Conservation (phyloP, 2,797 vertebrate species). For the Enteromius unitaeniatus region DNA sequence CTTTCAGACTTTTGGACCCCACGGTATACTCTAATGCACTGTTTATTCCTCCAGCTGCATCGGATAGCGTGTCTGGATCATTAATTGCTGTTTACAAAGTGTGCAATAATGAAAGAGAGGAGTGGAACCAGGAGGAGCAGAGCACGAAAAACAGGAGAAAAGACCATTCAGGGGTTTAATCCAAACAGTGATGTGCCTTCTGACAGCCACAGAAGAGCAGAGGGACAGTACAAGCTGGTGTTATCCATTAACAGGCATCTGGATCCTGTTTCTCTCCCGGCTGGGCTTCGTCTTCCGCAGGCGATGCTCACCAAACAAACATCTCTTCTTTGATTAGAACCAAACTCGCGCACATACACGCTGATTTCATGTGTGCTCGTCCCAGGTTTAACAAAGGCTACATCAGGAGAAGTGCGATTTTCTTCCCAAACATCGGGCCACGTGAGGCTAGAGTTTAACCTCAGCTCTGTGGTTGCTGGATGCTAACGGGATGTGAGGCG, state of each 20-base stretch:
- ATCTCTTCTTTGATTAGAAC: slow-evolving; percentile 72
- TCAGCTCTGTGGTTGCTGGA: background rate
- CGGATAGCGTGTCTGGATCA: background rate
- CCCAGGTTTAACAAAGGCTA: slow-evolving; percentile 68
- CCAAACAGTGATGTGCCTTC: slow-evolving; percentile 5
- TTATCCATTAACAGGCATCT: slow-evolving; percentile 77
- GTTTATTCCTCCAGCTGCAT: slow-evolving; percentile 8
- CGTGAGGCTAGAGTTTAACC: background rate
- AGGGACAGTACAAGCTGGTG: slow-evolving; percentile 63
- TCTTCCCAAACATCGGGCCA: background rate
- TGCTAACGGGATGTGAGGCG: background rate
- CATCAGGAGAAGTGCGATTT: slow-evolving; percentile 12
- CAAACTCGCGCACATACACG: slow-evolving; percentile 66
- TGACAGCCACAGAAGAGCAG: slow-evolving; percentile 27
- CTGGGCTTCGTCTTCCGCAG: slow-evolving; percentile 70
- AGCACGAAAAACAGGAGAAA: background rate
- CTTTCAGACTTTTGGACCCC: background rate
- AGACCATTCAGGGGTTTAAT: slow-evolving; percentile 9
- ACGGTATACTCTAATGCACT: background rate
- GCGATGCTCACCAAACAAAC: slow-evolving; percentile 74
- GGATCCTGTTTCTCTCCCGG: slow-evolving; percentile 71
- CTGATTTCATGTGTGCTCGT: slow-evolving; percentile 66
- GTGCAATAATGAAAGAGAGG: background rate
- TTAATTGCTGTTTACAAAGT: slow-evolving; percentile 8
- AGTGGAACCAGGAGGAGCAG: background rate